Evolutionary conservation across 1,140 invertebrate species (phyloP).

Genomic region (Apolygus lucorum): DNA sequence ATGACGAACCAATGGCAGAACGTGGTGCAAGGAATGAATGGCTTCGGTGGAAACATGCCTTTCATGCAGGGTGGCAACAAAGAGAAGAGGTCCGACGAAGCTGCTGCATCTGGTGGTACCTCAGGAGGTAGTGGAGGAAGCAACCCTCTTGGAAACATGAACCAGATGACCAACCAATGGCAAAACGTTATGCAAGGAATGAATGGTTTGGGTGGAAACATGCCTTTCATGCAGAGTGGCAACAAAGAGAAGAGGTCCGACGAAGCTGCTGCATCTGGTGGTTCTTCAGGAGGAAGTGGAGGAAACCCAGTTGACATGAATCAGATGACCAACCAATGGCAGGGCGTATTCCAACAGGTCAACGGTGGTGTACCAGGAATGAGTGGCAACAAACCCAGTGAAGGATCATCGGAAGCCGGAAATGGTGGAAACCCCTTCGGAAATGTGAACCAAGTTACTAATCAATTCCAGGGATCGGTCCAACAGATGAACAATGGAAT

Average conservation of each 20-base stretch:
- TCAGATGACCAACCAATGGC: neutral
- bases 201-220: neutral
- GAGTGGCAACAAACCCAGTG: neutral
- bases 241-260: neutral
- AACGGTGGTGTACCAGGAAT: neutral
- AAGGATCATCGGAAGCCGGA: neutral
- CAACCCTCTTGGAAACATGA: neutral
- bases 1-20: neutral
- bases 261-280: neutral
- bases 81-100: neutral
- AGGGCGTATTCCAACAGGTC: neutral
- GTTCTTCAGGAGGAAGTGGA: neutral
- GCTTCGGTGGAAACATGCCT: conserved; percentile 1
- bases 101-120: neutral
- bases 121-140: neutral
- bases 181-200: neutral
- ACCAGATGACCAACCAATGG: neutral
- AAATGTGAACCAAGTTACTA: neutral
- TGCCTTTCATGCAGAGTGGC: neutral
- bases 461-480: neutral
- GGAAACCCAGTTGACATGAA: conserved; percentile 5
- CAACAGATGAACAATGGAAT: neutral
- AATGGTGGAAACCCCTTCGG: too few species aligned
- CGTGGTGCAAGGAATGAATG: neutral
- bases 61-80: neutral